Percentiles rank a stretch among this genome's conserved stretches.
Conservation (phyloP, 2,113 vertebrate species). For the Herpailurus yagouaroundi region DNA sequence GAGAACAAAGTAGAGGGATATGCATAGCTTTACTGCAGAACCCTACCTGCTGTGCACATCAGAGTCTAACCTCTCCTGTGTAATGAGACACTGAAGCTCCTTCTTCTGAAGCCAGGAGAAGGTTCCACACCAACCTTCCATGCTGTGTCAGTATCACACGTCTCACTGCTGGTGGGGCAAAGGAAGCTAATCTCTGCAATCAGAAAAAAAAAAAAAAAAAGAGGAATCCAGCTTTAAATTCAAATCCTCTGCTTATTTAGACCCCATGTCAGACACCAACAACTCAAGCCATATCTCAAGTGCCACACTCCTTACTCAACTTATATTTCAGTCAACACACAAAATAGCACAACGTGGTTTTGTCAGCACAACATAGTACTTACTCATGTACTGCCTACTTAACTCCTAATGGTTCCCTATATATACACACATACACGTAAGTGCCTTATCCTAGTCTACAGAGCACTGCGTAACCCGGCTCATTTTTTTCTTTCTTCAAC, state of each 20-base stretch:
- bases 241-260: neutral
- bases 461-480: too few relatives aligned
- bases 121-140: neutral
- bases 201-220: neutral
- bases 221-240: neutral
- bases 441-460: neutral
- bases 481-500: neutral
- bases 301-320: neutral
- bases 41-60: neutral
- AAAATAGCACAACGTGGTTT: neutral
- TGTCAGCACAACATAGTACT: neutral
- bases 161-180: neutral
- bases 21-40: neutral
- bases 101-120: neutral
- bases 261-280: neutral
- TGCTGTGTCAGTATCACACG: neutral
- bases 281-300: neutral
- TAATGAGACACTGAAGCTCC: neutral
- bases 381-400: neutral
- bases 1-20: neutral
- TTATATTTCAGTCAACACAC: neutral
- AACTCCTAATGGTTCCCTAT: neutral
- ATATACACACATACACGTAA: neutral
- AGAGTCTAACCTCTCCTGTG: neutral
- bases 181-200: neutral